Conservation (phyloP, 2,888 invertebrate species). For the Linnaemya tessellans region DNA sequence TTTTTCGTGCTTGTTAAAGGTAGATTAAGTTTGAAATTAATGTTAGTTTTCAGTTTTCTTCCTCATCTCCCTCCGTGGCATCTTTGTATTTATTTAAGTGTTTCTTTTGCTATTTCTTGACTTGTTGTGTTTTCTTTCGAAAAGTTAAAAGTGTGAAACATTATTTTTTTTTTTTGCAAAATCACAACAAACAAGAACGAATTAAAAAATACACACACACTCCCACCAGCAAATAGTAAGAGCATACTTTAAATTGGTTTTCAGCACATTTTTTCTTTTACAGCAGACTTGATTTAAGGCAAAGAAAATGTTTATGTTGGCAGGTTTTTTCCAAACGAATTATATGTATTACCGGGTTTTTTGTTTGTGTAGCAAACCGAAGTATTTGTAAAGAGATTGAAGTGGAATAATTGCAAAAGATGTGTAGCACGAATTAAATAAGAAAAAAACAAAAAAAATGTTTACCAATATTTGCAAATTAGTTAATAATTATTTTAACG, state of each 20-base stretch:
- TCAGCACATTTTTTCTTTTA: constrained; percentile 19
- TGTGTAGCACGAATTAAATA: background rate
- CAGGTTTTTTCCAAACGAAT: background rate
- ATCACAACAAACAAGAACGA: constrained; percentile 5
- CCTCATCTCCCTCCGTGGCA: background rate
- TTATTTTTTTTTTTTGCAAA: constrained; percentile 32
- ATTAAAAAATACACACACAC: background rate
- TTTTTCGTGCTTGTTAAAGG: constrained; percentile 62
- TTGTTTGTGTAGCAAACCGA: background rate
- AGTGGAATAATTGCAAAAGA: constrained; percentile 19
- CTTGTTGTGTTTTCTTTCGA: constrained; percentile 8
- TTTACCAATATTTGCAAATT: background rate
- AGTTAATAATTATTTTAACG: background rate
- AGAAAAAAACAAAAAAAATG: background rate
- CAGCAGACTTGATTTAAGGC: background rate
- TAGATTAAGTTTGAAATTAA: constrained; percentile 73
- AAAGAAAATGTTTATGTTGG: constrained; percentile 56
- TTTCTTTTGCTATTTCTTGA: constrained; percentile 1
- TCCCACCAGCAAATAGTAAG: constrained; percentile 5
- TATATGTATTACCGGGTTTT: too few relatives aligned
- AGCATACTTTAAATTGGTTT: constrained; percentile 63
- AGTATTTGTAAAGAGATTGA: background rate
- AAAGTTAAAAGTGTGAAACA: constrained; percentile 59
- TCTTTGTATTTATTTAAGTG: constrained; percentile 40
- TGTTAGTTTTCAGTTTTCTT: constrained; percentile 57